These are phyloP conservation scores for Adrianichthys oophorus DNA, from an alignment of 2,797 vertebrate genomes.

Conservation along the genomic window DNA sequence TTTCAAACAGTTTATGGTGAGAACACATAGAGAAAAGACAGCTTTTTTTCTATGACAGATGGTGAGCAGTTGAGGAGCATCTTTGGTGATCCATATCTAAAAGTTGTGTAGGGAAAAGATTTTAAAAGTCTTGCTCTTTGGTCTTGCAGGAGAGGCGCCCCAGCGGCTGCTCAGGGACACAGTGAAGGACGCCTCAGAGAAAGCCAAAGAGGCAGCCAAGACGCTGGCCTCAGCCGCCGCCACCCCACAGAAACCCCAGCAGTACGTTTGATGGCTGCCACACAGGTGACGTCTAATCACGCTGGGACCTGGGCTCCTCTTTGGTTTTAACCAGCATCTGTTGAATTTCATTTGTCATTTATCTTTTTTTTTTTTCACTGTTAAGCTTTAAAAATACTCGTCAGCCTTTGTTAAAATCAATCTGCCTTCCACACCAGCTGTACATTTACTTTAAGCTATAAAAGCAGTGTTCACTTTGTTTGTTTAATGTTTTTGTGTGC, in stretches of 20 bases:
- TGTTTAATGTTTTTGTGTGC: no score
- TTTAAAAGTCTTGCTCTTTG: background rate
- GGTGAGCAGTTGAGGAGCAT: no score
- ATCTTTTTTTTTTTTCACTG: background rate
- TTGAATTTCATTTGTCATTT: slow-evolving; percentile 1
- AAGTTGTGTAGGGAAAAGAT: no score
- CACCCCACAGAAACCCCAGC: slow-evolving; percentile 65
- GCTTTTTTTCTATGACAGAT: no score
- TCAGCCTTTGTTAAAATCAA: slow-evolving; percentile 23
- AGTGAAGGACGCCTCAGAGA: slow-evolving; percentile 70
- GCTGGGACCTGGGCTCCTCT: background rate
- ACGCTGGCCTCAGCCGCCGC: slow-evolving; percentile 69
- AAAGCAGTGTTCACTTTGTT: background rate
- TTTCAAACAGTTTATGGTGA: no score
- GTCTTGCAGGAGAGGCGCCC: slow-evolving; percentile 69
- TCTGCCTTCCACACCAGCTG: slow-evolving; percentile 40
- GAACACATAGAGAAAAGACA: no score
- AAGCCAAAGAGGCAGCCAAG: slow-evolving; percentile 74
- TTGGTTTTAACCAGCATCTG: background rate
- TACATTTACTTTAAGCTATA: slow-evolving; percentile 12
- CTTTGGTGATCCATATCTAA: no score
- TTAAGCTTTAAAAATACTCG: slow-evolving; percentile 28
- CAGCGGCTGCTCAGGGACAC: slow-evolving; percentile 70
- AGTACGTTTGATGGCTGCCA: slow-evolving; percentile 65
- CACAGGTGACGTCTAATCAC: slow-evolving; percentile 24